These are phyloP conservation scores for Cydia pomonella DNA, from an alignment of 1,140 invertebrate species.

Conservation along the genomic window DNA sequence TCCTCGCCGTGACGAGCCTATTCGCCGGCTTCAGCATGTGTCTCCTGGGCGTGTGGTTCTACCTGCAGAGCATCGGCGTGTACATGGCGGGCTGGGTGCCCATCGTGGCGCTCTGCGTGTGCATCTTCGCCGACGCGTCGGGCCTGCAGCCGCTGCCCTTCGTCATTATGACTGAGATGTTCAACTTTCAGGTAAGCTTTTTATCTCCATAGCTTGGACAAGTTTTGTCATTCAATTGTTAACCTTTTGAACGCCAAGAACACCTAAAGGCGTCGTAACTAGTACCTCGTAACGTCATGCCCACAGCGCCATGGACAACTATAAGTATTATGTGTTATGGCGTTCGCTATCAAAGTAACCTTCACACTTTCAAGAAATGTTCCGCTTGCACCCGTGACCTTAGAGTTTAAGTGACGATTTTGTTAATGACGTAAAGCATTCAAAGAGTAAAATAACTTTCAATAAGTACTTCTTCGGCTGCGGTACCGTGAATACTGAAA, in stretches of 20 bases:
- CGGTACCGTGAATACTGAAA: slow-evolving; percentile 50
- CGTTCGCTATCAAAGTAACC: too few species aligned
- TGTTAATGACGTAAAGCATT: too few species aligned
- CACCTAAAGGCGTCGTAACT: too few species aligned
- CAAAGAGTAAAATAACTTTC: too few species aligned
- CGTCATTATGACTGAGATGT: slow-evolving; percentile 77
- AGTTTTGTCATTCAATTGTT: too few species aligned
- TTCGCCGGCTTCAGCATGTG: slow-evolving; percentile 72
- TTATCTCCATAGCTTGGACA: neutral
- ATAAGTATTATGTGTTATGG: too few species aligned
- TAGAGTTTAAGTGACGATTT: too few species aligned
- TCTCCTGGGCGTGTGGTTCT: slow-evolving; percentile 70
- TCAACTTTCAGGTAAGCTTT: slow-evolving; percentile 65
- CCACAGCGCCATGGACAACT: too few species aligned
- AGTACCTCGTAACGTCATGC: too few species aligned
- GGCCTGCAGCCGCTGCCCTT: slow-evolving; percentile 69
- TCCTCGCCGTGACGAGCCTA: slow-evolving; percentile 64
- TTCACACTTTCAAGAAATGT: too few species aligned
- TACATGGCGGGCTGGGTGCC: slow-evolving; percentile 69
- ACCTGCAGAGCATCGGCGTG: slow-evolving; percentile 56
- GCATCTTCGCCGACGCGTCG: slow-evolving; percentile 69
- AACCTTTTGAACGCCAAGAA: too few species aligned
- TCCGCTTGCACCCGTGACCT: too few species aligned
- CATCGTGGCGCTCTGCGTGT: slow-evolving; percentile 58
- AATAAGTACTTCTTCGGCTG: slow-evolving; percentile 33